These are phyloP conservation scores for Heteromormyrus szaboi DNA, from an alignment of 2,797 vertebrate species.

Conservation along the genomic window DNA sequence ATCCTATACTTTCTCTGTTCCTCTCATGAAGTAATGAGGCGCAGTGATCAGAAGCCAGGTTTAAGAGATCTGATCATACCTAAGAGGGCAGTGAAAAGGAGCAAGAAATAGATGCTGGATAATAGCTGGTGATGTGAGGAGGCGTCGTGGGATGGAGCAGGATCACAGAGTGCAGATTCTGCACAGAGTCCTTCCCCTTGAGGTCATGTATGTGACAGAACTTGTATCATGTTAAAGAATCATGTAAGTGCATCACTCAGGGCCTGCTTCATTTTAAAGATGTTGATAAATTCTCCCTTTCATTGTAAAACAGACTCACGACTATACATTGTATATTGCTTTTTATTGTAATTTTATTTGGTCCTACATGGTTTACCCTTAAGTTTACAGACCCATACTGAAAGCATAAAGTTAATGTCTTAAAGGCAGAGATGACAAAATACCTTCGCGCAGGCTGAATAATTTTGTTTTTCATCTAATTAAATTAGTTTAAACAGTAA, in stretches of 20 bases:
- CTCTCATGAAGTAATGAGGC: slow-evolving; percentile 43
- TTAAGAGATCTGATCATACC: slow-evolving; percentile 21
- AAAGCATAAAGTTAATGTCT: neutral
- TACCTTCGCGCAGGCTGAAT: neutral
- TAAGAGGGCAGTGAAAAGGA: slow-evolving; percentile 16
- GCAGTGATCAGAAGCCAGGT: neutral
- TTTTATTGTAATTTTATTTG: neutral
- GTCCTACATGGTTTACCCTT: neutral
- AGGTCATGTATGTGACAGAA: neutral
- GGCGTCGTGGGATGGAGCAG: neutral
- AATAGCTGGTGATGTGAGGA: neutral
- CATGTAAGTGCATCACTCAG: slow-evolving; percentile 35
- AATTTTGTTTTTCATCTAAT: neutral
- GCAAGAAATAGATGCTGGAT: neutral
- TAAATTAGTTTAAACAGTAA: neutral
- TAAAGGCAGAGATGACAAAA: neutral
- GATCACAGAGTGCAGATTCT: slow-evolving; percentile 17
- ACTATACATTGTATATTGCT: slow-evolving; percentile 34
- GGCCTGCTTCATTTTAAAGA: slow-evolving; percentile 31
- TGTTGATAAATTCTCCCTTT: slow-evolving; percentile 29
- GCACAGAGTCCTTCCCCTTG: neutral
- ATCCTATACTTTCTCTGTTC: slow-evolving; percentile 39
- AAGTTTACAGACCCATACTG: neutral
- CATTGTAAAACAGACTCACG: slow-evolving; percentile 35
- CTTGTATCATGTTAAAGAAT: slow-evolving; percentile 26